Conservation (phyloP, 2,113 vertebrate genomes). For the Microtus oregoni region DNA sequence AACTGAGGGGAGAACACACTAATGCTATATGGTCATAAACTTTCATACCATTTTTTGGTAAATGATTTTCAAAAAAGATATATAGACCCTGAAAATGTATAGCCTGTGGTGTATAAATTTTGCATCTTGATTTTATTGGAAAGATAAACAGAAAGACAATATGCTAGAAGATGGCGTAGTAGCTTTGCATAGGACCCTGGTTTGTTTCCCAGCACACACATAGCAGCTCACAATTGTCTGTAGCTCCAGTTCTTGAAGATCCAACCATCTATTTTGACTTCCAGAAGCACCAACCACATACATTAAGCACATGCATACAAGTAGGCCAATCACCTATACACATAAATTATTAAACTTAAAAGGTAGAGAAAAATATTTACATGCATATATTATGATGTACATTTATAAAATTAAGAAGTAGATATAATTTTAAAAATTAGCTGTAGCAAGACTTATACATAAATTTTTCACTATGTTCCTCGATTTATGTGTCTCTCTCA, state of each 20-base stretch:
- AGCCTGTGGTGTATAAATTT: background rate
- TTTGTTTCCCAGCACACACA: background rate
- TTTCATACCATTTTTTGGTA: background rate
- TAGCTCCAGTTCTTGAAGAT: background rate
- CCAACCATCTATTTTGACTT: background rate
- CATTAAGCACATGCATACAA: background rate
- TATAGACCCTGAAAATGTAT: background rate
- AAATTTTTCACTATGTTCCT: background rate
- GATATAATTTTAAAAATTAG: slow-evolving; percentile 16
- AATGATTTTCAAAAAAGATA: background rate
- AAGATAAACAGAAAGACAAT: background rate
- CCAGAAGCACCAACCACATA: background rate
- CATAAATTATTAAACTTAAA: background rate
- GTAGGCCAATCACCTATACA: background rate
- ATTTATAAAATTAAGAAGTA: slow-evolving; percentile 24
- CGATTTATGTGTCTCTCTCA: background rate
- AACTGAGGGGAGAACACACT: background rate
- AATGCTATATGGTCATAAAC: background rate
- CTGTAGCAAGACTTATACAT: background rate
- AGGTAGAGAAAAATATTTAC: background rate
- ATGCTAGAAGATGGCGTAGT: background rate
- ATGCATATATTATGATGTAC: background rate
- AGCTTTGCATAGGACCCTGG: background rate
- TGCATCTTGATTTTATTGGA: background rate
- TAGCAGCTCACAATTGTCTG: background rate